Base-by-base conservation (phyloP, 2,113 vertebrate genomes). In the Romanogobio albipinnatus region DNA sequence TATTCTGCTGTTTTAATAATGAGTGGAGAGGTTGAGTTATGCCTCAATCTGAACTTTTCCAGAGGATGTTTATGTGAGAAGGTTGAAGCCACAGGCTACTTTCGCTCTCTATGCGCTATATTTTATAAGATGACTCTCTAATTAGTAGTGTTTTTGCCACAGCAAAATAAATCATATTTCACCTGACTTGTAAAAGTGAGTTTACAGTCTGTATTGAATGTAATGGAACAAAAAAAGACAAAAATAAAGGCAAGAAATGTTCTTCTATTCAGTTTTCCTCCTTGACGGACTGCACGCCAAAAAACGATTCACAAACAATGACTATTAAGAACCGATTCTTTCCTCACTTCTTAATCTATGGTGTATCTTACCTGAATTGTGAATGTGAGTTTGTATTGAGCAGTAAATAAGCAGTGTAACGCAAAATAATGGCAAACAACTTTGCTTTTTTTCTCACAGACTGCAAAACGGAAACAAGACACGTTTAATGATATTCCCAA, bases 1-100 rank as follows among this genome's bases (percentile, higher is more conserved):
- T 66, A 80, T 80, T 66, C 59, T 47, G 59, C 24, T 47, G 5
- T 80, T 53, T 64, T 62, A 64, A 78, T 78, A 78, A 64, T 19
- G 77, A 80, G 59, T n/a, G 39, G 5, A 45, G 77, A 66, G 74
- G 74, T 33, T 76, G 74, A 76, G 59, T 53, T 22, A 29, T 53
- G 47, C 45, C 24, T 49, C 73, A 19, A 10, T 76, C 47, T 76
- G 8, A 53, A 76, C 49, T 51, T 17, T 47, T 17, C 24, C 49
- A 76, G 49, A 53, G 39, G 39, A 79, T 43, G 76, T 62, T 79
- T 62, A 36, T 49, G 47, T 47, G 47, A 49, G 71, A 74, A 75
- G 71, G 24, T 51, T 47, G 24, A 76, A 76, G 26, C 74, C 74
- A 29, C 74, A 53, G 74, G 74, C 47, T 11, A 9, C 49, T 76